Evolutionary conservation across 2,113 vertebrate species (phyloP), one percentile per base, ranked within the genome.

Genomic region (Pagrus major): DNA sequence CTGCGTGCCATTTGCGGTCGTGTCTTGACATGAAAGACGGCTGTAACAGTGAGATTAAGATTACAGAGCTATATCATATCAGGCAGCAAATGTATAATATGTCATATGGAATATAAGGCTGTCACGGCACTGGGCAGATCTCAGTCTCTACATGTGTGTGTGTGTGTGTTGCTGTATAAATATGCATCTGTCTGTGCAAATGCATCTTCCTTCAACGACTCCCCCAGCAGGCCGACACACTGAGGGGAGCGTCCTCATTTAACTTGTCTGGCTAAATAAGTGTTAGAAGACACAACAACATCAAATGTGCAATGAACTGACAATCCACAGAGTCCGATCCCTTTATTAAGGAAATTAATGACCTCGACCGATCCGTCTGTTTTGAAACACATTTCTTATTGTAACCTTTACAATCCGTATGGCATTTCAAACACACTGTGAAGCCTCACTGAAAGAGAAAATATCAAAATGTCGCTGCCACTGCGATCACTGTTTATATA

Each of bases 81-180:
- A 52, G 29, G 20, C 37, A 33, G 78, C 66, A 46, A 84, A 85
- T 64, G 69, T 42, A 85, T 88, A 69, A 69, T 84, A 73, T 84
- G 71, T 85, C 78, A 83, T n/a, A 21, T 9, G 21, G n/a, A 71
- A 69, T 39, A 81, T 16, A 52, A 65, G 27, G 60, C 23, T 83
- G 71, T 80, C 80, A 71, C 44, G 64, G 56, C 11, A 33, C 44
- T 37, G 46, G 9, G 31, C n/a, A 14, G 54, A 85, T 54, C 23
- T 31, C 35, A 68, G 68, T 71, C 31, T 41, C 9, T 52, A 18
- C 51, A 51, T 21, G 33, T 33, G 44, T 55, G 11, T 66, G 16
- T 51, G 64, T 65, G 59, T 59, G 52, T 58, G 42, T 49, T 44
- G 4, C 6, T 69, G 41, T 10, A 21, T 31, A 3, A 39, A 10